Evolutionary conservation across 2,888 invertebrate species (phyloP), one percentile per base, ranked within the genome.

Genomic region (Agelastica alni): DNA sequence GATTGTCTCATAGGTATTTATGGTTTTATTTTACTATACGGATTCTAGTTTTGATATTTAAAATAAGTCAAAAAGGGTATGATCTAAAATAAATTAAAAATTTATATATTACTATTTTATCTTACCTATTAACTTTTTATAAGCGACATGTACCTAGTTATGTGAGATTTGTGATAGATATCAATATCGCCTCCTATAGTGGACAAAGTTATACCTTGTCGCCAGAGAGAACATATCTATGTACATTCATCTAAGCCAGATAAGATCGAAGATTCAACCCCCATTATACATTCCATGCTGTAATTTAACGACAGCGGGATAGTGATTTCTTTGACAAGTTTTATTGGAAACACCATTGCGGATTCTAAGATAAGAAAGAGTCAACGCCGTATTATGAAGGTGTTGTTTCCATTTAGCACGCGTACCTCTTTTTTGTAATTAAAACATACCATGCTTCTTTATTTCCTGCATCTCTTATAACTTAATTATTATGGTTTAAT

Each of bases 231-330:
- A 47, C 47, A 47, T 22, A 47, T 39, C 47, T 47, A 37, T 47
- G 39, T 47, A 47, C 47, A 47, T 16, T 16, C 39, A 28, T 47
- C 14, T 28, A 47, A 37, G 17, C 18, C 39, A 47, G 47, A 47
- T 47, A 47, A 47, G 47, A 47, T 47, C 47, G 37, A 30, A 47
- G 47, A 47, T 39, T 39, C 47, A 47, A 47, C 47, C 47, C 47
- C 47, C 47, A 39, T 47, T 39, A 47, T 47, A 47, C 28, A 47
- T 47, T 47, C 39, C 37, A 39, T 17, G 17, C 18, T 18, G 37
- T 47, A 47, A 39, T 47, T 47, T 39, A 47, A 10, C 28, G 37
- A 47, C 47, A 47, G 47, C 39, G 47, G 47, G 47, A 47, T 47
- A 47, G 47, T 47, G 47, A 47, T 47, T 47, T 47, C 39, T 47